A percentile compares a stretch with the other conserved stretches of the same genome.
These are phyloP conservation scores for Pinna nobilis DNA, from an alignment of 1,140 invertebrate species.

Conservation along the genomic window DNA sequence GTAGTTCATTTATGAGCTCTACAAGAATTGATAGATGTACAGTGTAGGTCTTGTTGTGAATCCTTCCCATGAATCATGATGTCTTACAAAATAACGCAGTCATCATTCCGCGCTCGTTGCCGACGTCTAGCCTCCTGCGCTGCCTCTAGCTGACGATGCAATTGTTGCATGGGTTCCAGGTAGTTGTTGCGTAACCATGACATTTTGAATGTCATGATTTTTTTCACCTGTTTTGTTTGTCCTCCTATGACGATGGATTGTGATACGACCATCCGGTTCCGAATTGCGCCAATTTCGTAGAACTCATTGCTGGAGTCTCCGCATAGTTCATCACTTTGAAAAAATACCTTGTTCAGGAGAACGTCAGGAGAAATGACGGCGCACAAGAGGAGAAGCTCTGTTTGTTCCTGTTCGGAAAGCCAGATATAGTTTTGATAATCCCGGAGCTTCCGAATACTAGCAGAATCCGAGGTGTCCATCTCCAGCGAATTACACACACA, in stretches of 20 bases:
- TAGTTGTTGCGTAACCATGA: conserved; percentile 16
- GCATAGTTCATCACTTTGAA: conserved; percentile 16
- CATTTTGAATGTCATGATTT: conserved; percentile 34
- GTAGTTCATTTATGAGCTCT: too few relatives aligned
- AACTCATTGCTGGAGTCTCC: conserved; percentile 19
- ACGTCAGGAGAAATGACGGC: conserved; percentile 21
- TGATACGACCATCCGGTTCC: not conserved
- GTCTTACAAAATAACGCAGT: not conserved
- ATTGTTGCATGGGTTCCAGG: conserved; percentile 7
- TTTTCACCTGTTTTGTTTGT: not conserved
- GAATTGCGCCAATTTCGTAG: conserved; percentile 8
- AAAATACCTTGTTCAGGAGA: not conserved
- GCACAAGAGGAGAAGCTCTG: conserved; percentile 3
- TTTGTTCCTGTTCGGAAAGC: conserved; percentile 3
- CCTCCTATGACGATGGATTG: conserved; percentile 20
- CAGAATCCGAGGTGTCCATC: conserved; percentile 8
- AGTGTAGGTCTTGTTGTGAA: too few relatives aligned
- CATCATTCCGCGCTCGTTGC: not conserved
- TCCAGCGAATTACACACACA: conserved; percentile 23
- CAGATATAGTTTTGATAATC: conserved; percentile 19
- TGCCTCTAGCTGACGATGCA: not conserved
- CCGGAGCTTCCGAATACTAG: conserved; percentile 5
- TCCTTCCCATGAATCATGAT: too few relatives aligned
- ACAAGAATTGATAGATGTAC: too few relatives aligned
- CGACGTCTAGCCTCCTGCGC: not conserved